Conservation (phyloP, 2,888 invertebrate genomes). For the Drosophila lutescens region DNA sequence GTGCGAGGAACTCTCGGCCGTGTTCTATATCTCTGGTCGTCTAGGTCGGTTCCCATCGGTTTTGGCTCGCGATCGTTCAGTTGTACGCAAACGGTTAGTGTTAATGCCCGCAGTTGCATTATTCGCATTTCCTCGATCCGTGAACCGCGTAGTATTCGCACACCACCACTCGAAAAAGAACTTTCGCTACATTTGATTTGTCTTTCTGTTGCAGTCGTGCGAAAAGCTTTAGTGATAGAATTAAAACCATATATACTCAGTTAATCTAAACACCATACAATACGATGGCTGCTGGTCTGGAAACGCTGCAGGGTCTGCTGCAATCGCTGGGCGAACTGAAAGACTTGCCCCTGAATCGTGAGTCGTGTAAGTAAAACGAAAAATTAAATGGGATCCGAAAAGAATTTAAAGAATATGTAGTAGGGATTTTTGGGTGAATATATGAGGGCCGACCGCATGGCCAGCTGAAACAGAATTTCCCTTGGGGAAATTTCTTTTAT, state of each 20-base stretch:
- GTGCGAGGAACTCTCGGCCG: slow-evolving; percentile 34
- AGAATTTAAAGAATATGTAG: slow-evolving; percentile 11
- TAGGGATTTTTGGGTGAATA: slow-evolving; percentile 5
- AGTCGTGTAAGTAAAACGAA: slow-evolving; percentile 77
- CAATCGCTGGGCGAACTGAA: slow-evolving; percentile 74
- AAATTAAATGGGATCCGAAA: slow-evolving; percentile 1
- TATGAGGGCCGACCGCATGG: slow-evolving; percentile 45
- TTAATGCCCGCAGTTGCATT: slow-evolving; percentile 69
- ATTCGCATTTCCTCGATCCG: slow-evolving; percentile 51
- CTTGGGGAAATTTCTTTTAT: slow-evolving; percentile 38
- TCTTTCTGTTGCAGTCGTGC: slow-evolving; percentile 41
- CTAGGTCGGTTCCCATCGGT: slow-evolving; percentile 44
- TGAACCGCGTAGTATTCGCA: slow-evolving; percentile 22
- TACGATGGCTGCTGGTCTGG: slow-evolving; percentile 80
- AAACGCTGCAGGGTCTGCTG: slow-evolving; percentile 74
- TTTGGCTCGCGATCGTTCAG: slow-evolving; percentile 57
- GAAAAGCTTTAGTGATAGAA: slow-evolving; percentile 48
- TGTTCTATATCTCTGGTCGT: slow-evolving; percentile 38
- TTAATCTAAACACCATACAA: slow-evolving; percentile 39
- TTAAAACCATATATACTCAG: slow-evolving; percentile 33
- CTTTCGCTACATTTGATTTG: slow-evolving; percentile 34
- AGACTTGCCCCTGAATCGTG: slow-evolving; percentile 79
- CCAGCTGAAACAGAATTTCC: slow-evolving; percentile 34
- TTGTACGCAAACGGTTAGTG: slow-evolving; percentile 65
- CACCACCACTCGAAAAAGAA: slow-evolving; percentile 5